Conservation (phyloP, 2,113 vertebrate genomes). For the Malurus melanocephalus region DNA sequence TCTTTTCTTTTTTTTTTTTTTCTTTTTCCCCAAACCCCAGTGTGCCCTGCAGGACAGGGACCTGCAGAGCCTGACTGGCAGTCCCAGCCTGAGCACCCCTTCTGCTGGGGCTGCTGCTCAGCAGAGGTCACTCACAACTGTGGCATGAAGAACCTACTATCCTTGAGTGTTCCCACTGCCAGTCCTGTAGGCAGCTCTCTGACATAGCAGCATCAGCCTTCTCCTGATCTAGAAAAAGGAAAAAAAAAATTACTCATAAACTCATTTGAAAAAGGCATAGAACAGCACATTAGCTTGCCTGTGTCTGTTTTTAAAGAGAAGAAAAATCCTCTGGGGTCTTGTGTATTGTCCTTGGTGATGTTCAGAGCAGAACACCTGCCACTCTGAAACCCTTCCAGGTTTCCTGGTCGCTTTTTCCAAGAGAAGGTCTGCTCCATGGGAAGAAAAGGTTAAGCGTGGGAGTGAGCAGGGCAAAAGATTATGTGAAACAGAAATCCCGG, state of each 20-base stretch:
- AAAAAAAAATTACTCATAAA: background rate
- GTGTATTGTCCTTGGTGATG: background rate
- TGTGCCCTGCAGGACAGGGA: accelerated
- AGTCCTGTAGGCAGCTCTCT: background rate
- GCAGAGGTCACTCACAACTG: background rate
- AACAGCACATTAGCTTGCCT: background rate
- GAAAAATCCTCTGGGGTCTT: background rate
- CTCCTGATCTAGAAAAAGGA: background rate
- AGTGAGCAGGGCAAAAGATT: slow-evolving; percentile 12
- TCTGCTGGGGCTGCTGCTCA: background rate
- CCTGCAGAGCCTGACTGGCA: background rate
- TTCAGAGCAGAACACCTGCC: background rate
- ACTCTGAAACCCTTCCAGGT: background rate
- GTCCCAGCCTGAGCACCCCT: background rate
- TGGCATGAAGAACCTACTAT: background rate
- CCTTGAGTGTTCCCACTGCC: background rate
- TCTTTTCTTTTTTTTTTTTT: accelerated
- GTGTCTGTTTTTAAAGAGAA: background rate
- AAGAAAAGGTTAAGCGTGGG: slow-evolving; percentile 30
- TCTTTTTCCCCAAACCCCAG: accelerated
- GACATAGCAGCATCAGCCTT: background rate
- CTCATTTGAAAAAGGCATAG: background rate
- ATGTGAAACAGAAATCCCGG: slow-evolving; percentile 7
- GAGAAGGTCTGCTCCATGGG: background rate
- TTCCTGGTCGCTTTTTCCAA: background rate